Evolutionary conservation across 2,113 vertebrate genomes (phyloP).

Genomic region (Carlito syrichta): DNA sequence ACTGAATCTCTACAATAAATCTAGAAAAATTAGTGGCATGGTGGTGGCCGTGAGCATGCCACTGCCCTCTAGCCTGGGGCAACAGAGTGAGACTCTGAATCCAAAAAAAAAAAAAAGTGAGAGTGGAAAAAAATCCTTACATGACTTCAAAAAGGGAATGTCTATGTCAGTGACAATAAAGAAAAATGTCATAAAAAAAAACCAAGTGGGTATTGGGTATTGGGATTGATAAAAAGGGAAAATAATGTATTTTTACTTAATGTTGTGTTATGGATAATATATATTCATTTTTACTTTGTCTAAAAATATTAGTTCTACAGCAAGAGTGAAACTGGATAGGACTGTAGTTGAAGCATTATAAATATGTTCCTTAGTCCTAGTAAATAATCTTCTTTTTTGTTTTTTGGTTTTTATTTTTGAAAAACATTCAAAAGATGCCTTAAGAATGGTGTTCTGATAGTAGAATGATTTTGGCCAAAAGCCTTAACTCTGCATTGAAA

Average conservation of each 20-base stretch:
- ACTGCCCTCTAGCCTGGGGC: too few relatives aligned
- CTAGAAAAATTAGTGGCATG: too few relatives aligned
- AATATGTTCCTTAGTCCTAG: background rate
- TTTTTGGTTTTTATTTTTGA: constrained; percentile 8
- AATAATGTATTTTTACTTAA: background rate
- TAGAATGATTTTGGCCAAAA: background rate
- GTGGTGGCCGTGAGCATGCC: too few relatives aligned
- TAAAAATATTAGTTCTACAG: background rate
- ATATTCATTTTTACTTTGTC: background rate
- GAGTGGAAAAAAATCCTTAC: background rate
- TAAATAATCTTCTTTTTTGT: background rate
- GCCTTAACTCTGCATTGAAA: background rate
- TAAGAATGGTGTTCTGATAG: background rate
- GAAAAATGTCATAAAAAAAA: background rate
- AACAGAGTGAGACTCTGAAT: too few relatives aligned
- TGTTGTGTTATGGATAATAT: background rate
- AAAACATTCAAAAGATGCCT: background rate
- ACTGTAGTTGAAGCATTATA: background rate
- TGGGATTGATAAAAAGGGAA: background rate
- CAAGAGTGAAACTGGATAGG: background rate
- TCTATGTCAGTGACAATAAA: background rate
- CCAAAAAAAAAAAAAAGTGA: too few relatives aligned
- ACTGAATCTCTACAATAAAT: too few relatives aligned
- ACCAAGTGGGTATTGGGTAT: background rate
- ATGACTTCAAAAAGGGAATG: background rate